Evolutionary conservation across 2,113 vertebrate genomes (phyloP).

Genomic region (Heterotilapia buettikoferi): DNA sequence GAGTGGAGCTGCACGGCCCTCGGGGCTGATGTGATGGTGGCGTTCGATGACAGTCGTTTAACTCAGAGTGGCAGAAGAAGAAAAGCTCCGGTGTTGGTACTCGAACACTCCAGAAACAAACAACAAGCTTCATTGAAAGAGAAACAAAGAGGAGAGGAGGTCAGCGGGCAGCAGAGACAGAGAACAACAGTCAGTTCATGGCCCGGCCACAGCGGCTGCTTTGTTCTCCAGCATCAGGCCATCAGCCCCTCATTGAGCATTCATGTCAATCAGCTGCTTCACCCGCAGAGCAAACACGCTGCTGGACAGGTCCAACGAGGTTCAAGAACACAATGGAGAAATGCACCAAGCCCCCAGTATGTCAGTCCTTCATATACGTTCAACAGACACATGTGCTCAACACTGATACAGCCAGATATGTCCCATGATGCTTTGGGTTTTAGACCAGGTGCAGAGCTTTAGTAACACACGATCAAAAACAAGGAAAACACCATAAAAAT

Average conservation of each 20-base stretch:
- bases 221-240: conserved; percentile 11
- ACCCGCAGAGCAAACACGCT: not conserved
- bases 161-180: not conserved
- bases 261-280: not conserved
- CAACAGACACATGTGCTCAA: not conserved
- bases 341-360: not conserved
- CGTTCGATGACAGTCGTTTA: not conserved
- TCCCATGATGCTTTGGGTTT: not conserved
- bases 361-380: not conserved
- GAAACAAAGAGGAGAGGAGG: conserved; percentile 7
- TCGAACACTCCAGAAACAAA: not conserved
- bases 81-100: conserved; percentile 10
- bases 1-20: not conserved
- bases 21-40: not conserved
- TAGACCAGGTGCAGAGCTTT: not conserved
- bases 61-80: conserved; percentile 25
- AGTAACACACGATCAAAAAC: not conserved
- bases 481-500: not conserved
- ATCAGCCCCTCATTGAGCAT: not conserved
- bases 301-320: not conserved
- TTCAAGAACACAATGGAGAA: not conserved
- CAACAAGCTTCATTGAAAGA: not conserved
- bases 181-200: not conserved
- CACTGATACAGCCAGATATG: not conserved
- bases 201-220: not conserved